These are phyloP conservation scores for Pentalonia nigronervosa DNA, from an alignment of 1,140 invertebrate genomes.

Conservation along the genomic window DNA sequence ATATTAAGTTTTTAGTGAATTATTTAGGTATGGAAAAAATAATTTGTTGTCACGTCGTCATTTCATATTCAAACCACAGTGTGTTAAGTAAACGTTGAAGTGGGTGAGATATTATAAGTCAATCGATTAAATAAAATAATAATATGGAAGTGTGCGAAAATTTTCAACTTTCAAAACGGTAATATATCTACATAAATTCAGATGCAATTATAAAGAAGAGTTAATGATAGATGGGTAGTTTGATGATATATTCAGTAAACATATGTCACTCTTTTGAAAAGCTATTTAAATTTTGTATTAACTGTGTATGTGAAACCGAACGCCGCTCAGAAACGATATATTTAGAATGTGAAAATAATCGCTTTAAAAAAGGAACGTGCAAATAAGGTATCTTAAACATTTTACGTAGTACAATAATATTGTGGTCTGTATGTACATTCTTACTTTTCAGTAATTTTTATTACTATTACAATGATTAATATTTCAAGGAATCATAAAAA, in stretches of 20 bases:
- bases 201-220: background rate
- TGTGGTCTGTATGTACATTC: background rate
- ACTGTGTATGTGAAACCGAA: too few relatives aligned
- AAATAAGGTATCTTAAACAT: background rate
- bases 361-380: background rate
- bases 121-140: background rate
- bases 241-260: too few relatives aligned
- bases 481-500: background rate
- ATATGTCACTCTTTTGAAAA: background rate
- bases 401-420: background rate
- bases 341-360: background rate
- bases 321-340: background rate
- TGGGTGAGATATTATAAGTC: background rate
- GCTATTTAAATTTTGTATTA: too few relatives aligned
- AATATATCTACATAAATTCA: background rate
- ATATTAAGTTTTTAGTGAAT: background rate
- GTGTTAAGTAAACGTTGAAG: background rate
- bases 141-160: background rate
- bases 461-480: background rate
- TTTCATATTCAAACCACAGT: background rate
- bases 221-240: background rate
- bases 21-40: background rate
- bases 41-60: background rate
- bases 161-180: background rate
- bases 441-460: background rate